A percentile compares a stretch with the other conserved stretches of the same genome.
Evolutionary conservation across 1,140 invertebrate species (phyloP).

Genomic region (Bombus superbus): DNA sequence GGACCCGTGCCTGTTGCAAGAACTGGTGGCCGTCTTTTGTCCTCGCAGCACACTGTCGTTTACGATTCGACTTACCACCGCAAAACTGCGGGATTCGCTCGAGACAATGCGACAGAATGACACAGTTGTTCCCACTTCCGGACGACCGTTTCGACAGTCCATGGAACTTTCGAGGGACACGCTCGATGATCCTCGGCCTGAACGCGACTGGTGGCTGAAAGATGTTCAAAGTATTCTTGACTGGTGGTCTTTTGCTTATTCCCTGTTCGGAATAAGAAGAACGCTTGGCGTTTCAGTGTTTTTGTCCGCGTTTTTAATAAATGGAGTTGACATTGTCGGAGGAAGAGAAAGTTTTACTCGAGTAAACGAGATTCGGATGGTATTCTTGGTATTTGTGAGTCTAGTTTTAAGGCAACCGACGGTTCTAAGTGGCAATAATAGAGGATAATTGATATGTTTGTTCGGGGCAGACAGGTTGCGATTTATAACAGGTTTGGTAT

Average conservation of each 20-base stretch:
- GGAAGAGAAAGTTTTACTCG: background rate
- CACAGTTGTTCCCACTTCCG: constrained; percentile 40
- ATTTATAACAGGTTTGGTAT: background rate
- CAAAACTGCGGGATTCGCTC: constrained; percentile 10
- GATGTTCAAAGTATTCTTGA: background rate
- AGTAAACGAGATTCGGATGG: background rate
- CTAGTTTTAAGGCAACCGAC: background rate
- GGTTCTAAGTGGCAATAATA: background rate
- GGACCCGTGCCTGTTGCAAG: background rate
- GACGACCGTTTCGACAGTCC: background rate
- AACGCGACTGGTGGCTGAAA: background rate
- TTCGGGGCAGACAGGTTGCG: background rate
- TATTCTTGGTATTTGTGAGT: background rate
- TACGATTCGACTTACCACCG: constrained; percentile 27
- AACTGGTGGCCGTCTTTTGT: constrained; percentile 55
- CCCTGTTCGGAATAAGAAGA: background rate
- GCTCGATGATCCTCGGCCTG: too few species aligned
- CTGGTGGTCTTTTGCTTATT: constrained; percentile 10
- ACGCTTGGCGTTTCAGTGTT: background rate
- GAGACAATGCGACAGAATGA: constrained; percentile 34
- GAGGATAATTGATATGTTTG: background rate
- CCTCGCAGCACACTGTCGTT: background rate
- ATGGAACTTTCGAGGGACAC: background rate
- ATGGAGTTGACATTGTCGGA: background rate
- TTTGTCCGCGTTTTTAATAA: background rate